Evolutionary conservation across 2,113 vertebrate species (phyloP).

Genomic region (Lycocorax pyrrhopterus): DNA sequence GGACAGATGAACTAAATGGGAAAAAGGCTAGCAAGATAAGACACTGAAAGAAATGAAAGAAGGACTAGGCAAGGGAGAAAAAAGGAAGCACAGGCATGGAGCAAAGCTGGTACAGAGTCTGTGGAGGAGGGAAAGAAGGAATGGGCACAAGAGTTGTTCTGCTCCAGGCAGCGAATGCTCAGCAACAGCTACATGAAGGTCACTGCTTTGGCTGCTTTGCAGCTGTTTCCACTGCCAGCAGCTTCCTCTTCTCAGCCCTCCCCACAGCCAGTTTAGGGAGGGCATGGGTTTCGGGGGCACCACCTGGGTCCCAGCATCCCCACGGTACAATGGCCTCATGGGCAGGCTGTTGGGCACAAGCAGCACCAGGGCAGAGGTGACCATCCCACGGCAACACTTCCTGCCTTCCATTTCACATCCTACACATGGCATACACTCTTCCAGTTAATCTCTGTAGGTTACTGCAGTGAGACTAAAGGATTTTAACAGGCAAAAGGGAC

Average conservation of each 20-base stretch:
- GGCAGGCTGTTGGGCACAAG: neutral
- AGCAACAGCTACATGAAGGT: neutral
- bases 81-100: neutral
- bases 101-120: neutral
- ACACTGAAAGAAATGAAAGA: neutral
- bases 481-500: neutral
- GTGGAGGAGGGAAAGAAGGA: neutral
- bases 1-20: accelerated
- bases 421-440: no score
- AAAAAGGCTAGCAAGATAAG: neutral
- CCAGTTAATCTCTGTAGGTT: neutral
- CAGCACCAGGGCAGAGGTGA: neutral
- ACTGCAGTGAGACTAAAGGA: neutral
- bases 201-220: neutral
- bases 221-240: neutral
- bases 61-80: neutral
- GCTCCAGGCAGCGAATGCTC: neutral
- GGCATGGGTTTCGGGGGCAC: neutral
- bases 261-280: neutral
- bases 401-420: neutral
- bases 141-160: neutral
- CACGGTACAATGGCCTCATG: accelerated
- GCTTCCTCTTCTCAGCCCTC: neutral
- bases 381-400: accelerated
- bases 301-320: slow-evolving; percentile 8